phyloP scores from a whole-genome alignment of 2,888 invertebrate species.

The Drosophila meridiana region DNA sequence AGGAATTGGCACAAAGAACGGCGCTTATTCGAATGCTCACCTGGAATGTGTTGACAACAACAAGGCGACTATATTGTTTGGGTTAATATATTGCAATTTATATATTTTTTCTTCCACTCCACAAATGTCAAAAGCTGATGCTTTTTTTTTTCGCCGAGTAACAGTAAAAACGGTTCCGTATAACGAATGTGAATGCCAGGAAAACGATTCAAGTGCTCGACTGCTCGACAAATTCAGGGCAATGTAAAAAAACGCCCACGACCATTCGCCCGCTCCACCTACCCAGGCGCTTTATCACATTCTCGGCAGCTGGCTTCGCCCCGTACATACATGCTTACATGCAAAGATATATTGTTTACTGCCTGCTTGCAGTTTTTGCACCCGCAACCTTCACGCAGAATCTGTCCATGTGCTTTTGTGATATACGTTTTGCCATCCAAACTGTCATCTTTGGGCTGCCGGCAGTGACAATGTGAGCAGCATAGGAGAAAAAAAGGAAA shows the following conservation, averaged over 20 bases:
- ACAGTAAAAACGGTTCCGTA: conserved; percentile 14
- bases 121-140: conserved; percentile 19
- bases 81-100: conserved; percentile 16
- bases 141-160: conserved; percentile 14
- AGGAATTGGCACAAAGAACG: background rate
- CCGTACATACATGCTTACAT: conserved; percentile 27
- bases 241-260: conserved; percentile 17
- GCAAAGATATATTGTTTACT: conserved; percentile 48
- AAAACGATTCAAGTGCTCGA: conserved; percentile 41
- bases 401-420: conserved; percentile 60
- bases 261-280: conserved; percentile 16
- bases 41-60: conserved; percentile 24
- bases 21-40: conserved; percentile 13
- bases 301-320: conserved; percentile 37
- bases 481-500: conserved; percentile 6
- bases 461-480: conserved; percentile 51
- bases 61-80: conserved; percentile 4
- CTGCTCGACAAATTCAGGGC: conserved; percentile 56
- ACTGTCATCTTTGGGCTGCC: conserved; percentile 66
- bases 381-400: conserved; percentile 49
- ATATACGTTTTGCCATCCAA: conserved; percentile 68
- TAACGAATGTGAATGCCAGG: conserved; percentile 35
- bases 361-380: conserved; percentile 60
- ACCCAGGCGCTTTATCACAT: conserved; percentile 53
- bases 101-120: conserved; percentile 5